Evolutionary conservation across 2,888 invertebrate genomes (phyloP).

Genomic region (Drosophila demipolita): DNA sequence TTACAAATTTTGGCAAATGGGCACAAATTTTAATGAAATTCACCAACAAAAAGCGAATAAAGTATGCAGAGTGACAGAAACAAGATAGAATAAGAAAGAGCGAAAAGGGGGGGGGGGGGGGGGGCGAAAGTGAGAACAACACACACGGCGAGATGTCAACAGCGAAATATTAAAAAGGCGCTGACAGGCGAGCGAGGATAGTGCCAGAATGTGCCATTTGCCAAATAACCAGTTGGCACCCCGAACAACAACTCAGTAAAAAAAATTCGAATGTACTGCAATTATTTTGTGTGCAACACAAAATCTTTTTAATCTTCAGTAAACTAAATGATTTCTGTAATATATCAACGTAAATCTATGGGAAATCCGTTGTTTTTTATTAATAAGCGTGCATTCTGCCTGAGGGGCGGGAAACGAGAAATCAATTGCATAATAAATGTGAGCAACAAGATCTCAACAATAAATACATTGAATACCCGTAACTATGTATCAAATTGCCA

Average conservation of each 20-base stretch:
- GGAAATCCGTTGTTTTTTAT: constrained; percentile 39
- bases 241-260: constrained; percentile 1
- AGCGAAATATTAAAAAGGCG: constrained; percentile 66
- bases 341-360: constrained; percentile 36
- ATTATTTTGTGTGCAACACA: background rate
- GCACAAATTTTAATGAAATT: constrained; percentile 80
- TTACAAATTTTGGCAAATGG: constrained; percentile 81
- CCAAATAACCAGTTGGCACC: constrained; percentile 28
- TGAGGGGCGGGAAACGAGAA: background rate
- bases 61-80: constrained; percentile 41
- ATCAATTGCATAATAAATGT: constrained; percentile 41
- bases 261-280: constrained; percentile 10
- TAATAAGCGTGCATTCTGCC: constrained; percentile 13
- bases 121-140: constrained; percentile 14
- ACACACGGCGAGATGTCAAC: constrained; percentile 65
- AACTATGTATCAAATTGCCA: constrained; percentile 40
- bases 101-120: background rate
- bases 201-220: constrained; percentile 23
- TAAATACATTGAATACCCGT: constrained; percentile 45
- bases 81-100: background rate
- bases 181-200: constrained; percentile 52
- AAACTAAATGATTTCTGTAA: constrained; percentile 2
- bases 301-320: constrained; percentile 4
- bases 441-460: constrained; percentile 33
- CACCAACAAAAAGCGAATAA: constrained; percentile 60